These are phyloP conservation scores for Phalanger gymnotis DNA, from an alignment of 2,797 vertebrate genomes.

Conservation along the genomic window DNA sequence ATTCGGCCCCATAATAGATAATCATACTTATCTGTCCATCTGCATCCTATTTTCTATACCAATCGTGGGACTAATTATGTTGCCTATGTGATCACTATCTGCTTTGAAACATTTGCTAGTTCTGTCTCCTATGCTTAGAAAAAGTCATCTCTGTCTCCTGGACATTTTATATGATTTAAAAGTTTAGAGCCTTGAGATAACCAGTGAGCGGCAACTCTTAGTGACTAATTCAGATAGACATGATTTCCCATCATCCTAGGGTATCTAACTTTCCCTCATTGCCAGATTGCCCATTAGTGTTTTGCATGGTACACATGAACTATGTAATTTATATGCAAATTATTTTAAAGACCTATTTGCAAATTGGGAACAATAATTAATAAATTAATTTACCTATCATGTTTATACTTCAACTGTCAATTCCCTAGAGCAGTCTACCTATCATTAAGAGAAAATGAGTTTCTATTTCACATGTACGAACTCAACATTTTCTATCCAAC, in stretches of 20 bases:
- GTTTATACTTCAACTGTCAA: conserved; percentile 1
- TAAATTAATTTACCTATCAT: conserved; percentile 11
- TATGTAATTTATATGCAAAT: not conserved
- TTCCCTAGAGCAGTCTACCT: conserved; percentile 27
- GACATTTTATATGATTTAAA: conserved; percentile 8
- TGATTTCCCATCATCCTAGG: not conserved
- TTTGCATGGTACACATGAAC: not conserved
- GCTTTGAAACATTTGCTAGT: conserved; percentile 1
- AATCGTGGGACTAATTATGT: not conserved
- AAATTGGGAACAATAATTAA: conserved; percentile 20
- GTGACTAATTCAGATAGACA: not conserved
- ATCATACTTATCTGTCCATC: not conserved
- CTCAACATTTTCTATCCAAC: conserved; percentile 38
- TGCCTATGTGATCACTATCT: conserved; percentile 8
- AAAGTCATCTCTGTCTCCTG: not conserved
- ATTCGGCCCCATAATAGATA: not conserved
- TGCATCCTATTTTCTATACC: not conserved
- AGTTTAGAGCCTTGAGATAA: not conserved
- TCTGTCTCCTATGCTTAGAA: not conserved
- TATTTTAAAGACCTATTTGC: conserved; percentile 20
- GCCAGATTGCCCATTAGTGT: not conserved
- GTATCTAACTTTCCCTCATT: not conserved
- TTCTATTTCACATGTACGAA: not conserved
- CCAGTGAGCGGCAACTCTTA: not conserved
- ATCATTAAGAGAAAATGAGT: not conserved